Evolutionary conservation across 1,140 invertebrate species (phyloP).

Genomic region (Drosophila kohkoa): DNA sequence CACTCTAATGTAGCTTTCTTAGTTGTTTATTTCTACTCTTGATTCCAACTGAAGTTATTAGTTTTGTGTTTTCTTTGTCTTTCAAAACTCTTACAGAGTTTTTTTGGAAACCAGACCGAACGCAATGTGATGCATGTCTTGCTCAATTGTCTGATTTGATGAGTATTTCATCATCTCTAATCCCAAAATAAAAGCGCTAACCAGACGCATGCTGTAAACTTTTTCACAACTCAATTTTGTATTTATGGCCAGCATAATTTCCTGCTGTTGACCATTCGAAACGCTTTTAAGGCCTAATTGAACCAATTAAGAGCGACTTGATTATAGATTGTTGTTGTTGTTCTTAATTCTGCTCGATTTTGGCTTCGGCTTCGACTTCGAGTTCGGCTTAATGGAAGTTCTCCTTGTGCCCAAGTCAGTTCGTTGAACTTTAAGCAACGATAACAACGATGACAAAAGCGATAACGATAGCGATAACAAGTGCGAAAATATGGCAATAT

Average conservation of each 20-base stretch:
- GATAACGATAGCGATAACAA: conserved; percentile 14
- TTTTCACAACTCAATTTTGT: not conserved
- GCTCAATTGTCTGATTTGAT: too few relatives aligned
- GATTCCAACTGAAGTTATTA: too few relatives aligned
- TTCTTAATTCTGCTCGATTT: not conserved
- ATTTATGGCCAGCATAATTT: conserved; percentile 11
- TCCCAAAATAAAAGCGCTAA: too few relatives aligned
- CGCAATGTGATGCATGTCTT: too few relatives aligned
- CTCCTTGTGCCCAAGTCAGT: conserved; percentile 34
- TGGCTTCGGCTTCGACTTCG: not conserved
- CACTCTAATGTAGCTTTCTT: too few relatives aligned
- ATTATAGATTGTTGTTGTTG: conserved; percentile 8
- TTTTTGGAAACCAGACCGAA: too few relatives aligned
- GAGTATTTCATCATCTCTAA: too few relatives aligned
- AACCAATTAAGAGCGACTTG: conserved; percentile 10
- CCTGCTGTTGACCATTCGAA: conserved; percentile 7
- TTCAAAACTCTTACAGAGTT: too few relatives aligned
- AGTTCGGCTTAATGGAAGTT: conserved; percentile 9
- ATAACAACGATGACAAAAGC: too few relatives aligned
- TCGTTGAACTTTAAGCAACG: conserved; percentile 29
- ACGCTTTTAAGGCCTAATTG: conserved; percentile 22
- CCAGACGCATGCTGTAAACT: not conserved
- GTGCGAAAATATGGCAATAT: conserved; percentile 11
- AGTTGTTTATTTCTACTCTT: too few relatives aligned
- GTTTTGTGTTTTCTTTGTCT: too few relatives aligned